Evolutionary conservation across 2,888 invertebrate species (phyloP).

Genomic region (Cybosia mesomella): DNA sequence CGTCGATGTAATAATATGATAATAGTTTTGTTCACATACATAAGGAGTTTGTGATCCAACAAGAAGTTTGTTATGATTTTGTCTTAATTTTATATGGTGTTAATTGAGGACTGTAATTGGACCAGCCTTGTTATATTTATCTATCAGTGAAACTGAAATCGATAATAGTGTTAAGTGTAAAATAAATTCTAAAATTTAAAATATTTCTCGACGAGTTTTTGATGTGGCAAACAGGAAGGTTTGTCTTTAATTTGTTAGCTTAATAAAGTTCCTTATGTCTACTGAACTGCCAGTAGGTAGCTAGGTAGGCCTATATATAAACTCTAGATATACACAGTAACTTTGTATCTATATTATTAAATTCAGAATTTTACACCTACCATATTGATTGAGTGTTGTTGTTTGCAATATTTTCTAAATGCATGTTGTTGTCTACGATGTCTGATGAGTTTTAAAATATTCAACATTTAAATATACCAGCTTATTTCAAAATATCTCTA

Average conservation of each 20-base stretch:
- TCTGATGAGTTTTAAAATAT: constrained; percentile 47
- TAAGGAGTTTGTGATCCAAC: constrained; percentile 32
- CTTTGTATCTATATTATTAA: constrained; percentile 34
- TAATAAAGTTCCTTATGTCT: constrained; percentile 58
- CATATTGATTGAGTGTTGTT: constrained; percentile 31
- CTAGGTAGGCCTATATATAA: constrained; percentile 32
- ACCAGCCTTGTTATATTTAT: constrained; percentile 76
- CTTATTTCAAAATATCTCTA: constrained; percentile 41
- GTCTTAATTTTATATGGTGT: constrained; percentile 76
- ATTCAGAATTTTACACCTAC: constrained; percentile 33
- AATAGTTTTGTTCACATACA: constrained; percentile 47
- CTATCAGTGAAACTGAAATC: constrained; percentile 77
- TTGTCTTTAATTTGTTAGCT: constrained; percentile 50
- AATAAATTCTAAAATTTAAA: constrained; percentile 63
- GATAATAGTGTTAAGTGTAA: constrained; percentile 61
- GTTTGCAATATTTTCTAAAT: constrained; percentile 39
- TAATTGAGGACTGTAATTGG: constrained; percentile 68
- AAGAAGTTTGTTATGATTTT: constrained; percentile 68
- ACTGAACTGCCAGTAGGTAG: constrained; percentile 50
- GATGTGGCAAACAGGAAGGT: constrained; percentile 32
- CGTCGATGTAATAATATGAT: constrained; percentile 52
- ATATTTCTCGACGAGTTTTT: constrained; percentile 63
- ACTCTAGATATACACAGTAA: constrained; percentile 34
- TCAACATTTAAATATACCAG: constrained; percentile 50
- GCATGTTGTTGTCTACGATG: constrained; percentile 45